phyloP scores from a whole-genome alignment of 2,113 vertebrate genomes.

The Cyprinus carpio region DNA sequence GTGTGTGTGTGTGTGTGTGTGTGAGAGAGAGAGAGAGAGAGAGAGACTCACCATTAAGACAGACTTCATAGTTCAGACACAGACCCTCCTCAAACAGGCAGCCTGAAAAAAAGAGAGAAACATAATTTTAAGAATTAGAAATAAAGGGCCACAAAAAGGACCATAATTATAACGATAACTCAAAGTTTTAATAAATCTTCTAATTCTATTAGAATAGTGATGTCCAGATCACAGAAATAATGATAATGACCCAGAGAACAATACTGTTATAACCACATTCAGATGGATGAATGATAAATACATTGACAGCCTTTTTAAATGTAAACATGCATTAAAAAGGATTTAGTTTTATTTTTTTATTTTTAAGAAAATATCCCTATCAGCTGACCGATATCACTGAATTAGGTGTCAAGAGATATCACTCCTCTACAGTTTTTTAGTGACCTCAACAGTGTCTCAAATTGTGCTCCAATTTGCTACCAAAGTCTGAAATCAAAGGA shows the following conservation, averaged over 20 bases:
- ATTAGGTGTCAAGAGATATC: too few species aligned
- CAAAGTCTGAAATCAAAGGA: background rate
- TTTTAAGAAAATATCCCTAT: background rate
- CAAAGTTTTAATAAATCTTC: background rate
- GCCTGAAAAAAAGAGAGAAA: constrained; percentile 70
- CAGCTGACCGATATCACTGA: too few species aligned
- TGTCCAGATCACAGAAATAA: background rate
- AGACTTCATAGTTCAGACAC: constrained; percentile 84
- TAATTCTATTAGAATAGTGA: background rate
- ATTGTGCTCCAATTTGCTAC: background rate
- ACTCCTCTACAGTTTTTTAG: too few species aligned
- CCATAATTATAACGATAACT: background rate
- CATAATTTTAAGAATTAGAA: background rate
- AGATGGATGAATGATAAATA: background rate
- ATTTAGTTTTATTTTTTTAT: background rate
- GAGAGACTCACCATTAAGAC: constrained; percentile 89
- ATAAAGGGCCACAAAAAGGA: background rate
- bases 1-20: background rate
- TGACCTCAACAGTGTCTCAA: background rate
- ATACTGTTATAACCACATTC: background rate
- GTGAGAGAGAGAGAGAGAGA: too few species aligned
- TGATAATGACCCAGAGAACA: background rate
- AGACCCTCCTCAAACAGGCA: constrained; percentile 88
- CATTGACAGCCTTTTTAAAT: background rate
- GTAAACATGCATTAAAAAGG: background rate